phyloP scores from a whole-genome alignment of 2,113 vertebrate species.

The Galbula dea region DNA sequence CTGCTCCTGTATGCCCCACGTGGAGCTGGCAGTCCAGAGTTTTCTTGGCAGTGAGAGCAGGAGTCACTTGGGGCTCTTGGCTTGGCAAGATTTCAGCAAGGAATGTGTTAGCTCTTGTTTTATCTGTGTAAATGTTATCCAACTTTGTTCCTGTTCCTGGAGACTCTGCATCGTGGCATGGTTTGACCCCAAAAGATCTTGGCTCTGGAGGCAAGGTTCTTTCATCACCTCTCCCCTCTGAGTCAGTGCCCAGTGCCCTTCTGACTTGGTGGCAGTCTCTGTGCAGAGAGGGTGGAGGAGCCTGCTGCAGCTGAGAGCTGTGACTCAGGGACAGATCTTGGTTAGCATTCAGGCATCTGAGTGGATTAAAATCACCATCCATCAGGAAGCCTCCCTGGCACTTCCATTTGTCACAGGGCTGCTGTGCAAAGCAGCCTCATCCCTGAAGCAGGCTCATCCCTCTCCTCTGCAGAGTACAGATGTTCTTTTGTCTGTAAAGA shows the following conservation, averaged over 20 bases:
- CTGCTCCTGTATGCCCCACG: neutral
- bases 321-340: neutral
- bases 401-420: neutral
- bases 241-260: neutral
- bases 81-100: neutral
- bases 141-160: neutral
- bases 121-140: neutral
- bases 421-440: neutral
- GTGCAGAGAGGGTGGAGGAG: neutral
- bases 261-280: neutral
- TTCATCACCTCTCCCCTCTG: neutral
- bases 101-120: neutral
- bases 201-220: neutral
- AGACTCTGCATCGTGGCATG: accelerated
- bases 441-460: neutral
- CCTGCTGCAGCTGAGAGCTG: neutral
- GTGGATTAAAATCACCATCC: neutral
- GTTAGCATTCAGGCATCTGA: neutral
- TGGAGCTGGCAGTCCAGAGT: neutral
- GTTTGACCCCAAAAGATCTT: neutral
- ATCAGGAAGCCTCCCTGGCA: neutral
- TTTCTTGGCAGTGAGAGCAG: neutral
- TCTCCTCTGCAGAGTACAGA: neutral
- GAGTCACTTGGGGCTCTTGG: neutral
- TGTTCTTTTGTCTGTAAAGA: neutral